Percentiles rank a stretch among this genome's conserved stretches.
These are phyloP conservation scores for Tachina lurida DNA, from an alignment of 2,888 invertebrate species.

Conservation along the genomic window DNA sequence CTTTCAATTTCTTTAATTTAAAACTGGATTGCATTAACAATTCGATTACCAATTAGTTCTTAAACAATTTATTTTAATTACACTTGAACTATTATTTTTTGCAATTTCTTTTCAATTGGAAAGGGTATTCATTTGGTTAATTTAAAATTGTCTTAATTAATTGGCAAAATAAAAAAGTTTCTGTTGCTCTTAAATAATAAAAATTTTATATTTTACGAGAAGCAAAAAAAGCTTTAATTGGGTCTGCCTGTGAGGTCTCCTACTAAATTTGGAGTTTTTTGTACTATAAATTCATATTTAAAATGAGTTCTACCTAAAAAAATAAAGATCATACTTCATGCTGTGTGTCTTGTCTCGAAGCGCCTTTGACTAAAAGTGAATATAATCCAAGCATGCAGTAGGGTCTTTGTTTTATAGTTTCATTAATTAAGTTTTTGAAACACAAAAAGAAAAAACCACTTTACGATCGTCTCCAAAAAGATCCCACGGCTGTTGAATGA, in stretches of 20 bases:
- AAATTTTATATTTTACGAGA: constrained; percentile 18
- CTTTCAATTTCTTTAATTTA: no score
- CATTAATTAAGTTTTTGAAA: constrained; percentile 65
- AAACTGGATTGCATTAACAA: not conserved
- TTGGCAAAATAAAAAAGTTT: constrained; percentile 6
- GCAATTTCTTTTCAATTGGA: constrained; percentile 21
- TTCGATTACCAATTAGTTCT: not conserved
- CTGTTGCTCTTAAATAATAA: constrained; percentile 1
- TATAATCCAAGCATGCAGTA: constrained; percentile 48
- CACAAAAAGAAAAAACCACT: constrained; percentile 33
- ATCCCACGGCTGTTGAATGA: constrained; percentile 65
- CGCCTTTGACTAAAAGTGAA: constrained; percentile 34
- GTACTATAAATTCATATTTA: constrained; percentile 50
- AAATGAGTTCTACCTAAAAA: constrained; percentile 30
- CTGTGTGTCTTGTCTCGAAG: constrained; percentile 43
- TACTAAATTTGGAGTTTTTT: constrained; percentile 37
- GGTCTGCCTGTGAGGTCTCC: constrained; percentile 61
- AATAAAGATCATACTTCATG: constrained; percentile 17
- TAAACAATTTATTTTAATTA: not conserved
- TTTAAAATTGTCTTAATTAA: constrained; percentile 43
- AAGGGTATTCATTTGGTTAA: not conserved
- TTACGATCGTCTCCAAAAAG: constrained; percentile 60
- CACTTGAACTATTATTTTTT: constrained; percentile 9
- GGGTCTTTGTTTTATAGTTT: constrained; percentile 66
- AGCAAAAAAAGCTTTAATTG: constrained; percentile 47